These are phyloP conservation scores for Polymixis flavicincta DNA, from an alignment of 2,888 invertebrate species.

Conservation along the genomic window DNA sequence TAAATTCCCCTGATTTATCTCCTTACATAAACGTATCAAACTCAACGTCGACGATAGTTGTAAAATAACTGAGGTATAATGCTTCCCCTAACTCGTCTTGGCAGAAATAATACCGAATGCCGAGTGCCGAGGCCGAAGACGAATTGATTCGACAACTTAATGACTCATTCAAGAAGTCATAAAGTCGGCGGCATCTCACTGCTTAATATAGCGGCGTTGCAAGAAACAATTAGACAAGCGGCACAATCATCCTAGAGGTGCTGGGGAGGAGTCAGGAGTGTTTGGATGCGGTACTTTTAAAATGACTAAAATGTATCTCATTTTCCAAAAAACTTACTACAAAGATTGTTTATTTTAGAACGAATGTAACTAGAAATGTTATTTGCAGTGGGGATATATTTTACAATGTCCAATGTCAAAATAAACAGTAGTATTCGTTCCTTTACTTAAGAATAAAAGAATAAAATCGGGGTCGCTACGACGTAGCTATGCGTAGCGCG, in stretches of 20 bases:
- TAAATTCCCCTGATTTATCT: constrained; percentile 49
- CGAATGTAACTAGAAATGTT: background rate
- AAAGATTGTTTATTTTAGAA: background rate
- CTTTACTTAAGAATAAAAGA: background rate
- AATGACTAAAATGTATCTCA: background rate
- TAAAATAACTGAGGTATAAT: constrained; percentile 68
- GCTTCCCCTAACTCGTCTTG: constrained; percentile 70
- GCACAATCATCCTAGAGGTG: constrained; percentile 84
- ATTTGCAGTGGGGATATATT: too few species aligned
- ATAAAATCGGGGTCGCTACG: constrained; percentile 5
- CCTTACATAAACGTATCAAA: constrained; percentile 51
- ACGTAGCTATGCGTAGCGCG: constrained; percentile 15
- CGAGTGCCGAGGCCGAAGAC: constrained; percentile 76
- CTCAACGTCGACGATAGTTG: constrained; percentile 62
- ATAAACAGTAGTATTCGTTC: background rate
- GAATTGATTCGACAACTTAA: constrained; percentile 89
- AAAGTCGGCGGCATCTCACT: constrained; percentile 87
- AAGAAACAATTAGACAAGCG: constrained; percentile 90
- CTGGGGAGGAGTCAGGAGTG: constrained; percentile 58
- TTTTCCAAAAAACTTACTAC: background rate
- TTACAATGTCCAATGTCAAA: background rate
- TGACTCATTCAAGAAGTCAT: constrained; percentile 89
- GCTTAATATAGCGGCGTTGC: constrained; percentile 89
- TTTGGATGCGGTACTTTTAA: constrained; percentile 74
- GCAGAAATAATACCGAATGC: constrained; percentile 79